A percentile compares a stretch with the other conserved stretches of the same genome.
Conservation (phyloP, 2,113 vertebrate species). For the Sinocyclocheilus anshuiensis region DNA sequence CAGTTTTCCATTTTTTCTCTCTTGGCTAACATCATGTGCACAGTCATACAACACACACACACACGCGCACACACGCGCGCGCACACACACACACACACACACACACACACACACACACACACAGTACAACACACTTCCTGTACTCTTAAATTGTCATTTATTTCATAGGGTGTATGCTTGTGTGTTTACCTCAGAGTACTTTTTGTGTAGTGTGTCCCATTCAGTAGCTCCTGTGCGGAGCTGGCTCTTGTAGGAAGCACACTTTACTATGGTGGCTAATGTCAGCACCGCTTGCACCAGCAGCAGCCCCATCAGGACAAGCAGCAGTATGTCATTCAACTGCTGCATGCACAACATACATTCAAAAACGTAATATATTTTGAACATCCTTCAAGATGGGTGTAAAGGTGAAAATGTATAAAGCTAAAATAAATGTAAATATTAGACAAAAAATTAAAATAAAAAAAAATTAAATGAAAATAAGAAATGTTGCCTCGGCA, state of each 20-base stretch:
- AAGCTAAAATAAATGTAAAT: no score
- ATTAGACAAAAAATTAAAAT: no score
- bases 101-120: not conserved
- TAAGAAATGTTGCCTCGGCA: no score
- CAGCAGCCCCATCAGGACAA: conserved; percentile 90
- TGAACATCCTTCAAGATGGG: not conserved
- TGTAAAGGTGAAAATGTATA: not conserved
- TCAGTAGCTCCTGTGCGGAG: conserved; percentile 62
- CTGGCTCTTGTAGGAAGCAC: conserved; percentile 86
- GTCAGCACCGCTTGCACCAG: conserved; percentile 90
- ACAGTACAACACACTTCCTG: not conserved
- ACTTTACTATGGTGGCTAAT: conserved; percentile 88
- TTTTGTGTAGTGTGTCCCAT: conserved; percentile 60
- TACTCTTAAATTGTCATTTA: conserved; percentile 14
- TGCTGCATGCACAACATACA: conserved; percentile 69
- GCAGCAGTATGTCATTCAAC: conserved; percentile 86
- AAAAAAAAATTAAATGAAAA: no score
- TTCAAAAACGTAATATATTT: conserved; percentile 26
- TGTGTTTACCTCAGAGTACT: conserved; percentile 68
- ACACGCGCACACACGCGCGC: not conserved
- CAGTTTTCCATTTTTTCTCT: not conserved
- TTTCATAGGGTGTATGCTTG: not conserved
- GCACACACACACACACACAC: no score
- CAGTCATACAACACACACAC: not conserved
- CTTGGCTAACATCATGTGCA: not conserved